Conservation (phyloP, 2,113 vertebrate species). For the Pelecanoides urinatrix region DNA sequence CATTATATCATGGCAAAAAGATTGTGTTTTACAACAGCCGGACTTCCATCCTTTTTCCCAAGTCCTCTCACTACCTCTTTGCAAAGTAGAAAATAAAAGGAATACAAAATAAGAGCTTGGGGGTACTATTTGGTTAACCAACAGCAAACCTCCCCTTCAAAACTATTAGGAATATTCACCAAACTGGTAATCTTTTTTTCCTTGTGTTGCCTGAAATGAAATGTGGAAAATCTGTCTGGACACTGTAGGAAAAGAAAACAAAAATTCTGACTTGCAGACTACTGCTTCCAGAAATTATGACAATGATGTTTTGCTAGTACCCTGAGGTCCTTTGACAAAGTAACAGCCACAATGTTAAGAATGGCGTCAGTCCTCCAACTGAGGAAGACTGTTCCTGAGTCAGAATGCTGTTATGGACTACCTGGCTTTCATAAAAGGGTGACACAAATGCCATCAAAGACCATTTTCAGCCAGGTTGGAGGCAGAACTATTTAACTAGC, state of each 20-base stretch:
- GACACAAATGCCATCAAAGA: not conserved
- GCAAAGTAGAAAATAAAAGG: not conserved
- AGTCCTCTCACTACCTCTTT: not conserved
- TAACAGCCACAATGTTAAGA: not conserved
- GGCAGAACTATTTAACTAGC: not conserved
- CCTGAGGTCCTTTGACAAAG: not conserved
- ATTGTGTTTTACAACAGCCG: not conserved
- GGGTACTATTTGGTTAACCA: not conserved
- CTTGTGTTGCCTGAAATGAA: not conserved
- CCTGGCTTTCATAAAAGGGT: not conserved
- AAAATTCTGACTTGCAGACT: not conserved
- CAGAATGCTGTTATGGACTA: not conserved
- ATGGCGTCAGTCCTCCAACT: rapidly evolving
- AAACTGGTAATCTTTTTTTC: not conserved
- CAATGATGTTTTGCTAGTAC: not conserved
- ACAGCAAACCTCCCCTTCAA: not conserved
- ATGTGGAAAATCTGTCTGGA: not conserved
- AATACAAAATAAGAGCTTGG: not conserved
- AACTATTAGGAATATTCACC: not conserved
- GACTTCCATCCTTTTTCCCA: not conserved
- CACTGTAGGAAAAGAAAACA: not conserved
- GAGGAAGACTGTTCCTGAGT: not conserved
- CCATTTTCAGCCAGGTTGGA: not conserved
- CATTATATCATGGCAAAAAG: not conserved
- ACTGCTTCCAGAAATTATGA: not conserved